These are phyloP conservation scores for Turdus rufiventris DNA, from an alignment of 2,113 vertebrate species.

Conservation along the genomic window DNA sequence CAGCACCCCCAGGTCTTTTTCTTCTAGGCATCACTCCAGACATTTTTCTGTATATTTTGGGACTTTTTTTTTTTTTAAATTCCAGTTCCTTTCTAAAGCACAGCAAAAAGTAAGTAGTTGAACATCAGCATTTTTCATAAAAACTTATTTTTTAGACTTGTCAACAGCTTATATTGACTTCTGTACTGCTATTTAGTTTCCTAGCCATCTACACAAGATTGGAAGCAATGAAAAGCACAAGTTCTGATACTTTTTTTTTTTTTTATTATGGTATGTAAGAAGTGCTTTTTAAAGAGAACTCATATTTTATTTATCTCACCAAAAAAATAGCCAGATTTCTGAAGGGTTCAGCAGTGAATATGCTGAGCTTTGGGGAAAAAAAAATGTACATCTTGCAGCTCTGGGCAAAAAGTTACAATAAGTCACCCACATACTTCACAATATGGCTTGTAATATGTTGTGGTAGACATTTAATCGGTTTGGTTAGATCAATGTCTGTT, in stretches of 20 bases:
- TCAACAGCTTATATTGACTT: neutral
- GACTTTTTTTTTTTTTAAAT: neutral
- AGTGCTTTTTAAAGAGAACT: neutral
- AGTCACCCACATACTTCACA: neutral
- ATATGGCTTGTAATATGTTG: neutral
- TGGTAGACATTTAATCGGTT: neutral
- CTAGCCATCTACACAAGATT: neutral
- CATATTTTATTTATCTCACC: neutral
- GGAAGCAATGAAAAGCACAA: neutral
- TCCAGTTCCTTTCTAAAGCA: neutral
- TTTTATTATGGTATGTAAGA: neutral
- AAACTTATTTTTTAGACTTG: neutral
- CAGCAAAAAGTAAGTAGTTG: neutral
- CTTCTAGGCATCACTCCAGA: neutral
- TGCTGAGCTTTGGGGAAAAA: neutral
- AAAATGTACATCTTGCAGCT: neutral
- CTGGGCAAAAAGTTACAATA: neutral
- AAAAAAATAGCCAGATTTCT: constrained; percentile 9
- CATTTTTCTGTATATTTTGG: neutral
- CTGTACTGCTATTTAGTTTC: neutral
- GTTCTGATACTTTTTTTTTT: neutral
- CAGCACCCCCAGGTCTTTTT: neutral
- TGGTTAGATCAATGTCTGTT: neutral
- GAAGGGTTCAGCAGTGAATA: neutral
- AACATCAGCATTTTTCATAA: neutral